Evolutionary conservation across 2,113 vertebrate species (phyloP).

Genomic region (Dasyurus viverrinus): DNA sequence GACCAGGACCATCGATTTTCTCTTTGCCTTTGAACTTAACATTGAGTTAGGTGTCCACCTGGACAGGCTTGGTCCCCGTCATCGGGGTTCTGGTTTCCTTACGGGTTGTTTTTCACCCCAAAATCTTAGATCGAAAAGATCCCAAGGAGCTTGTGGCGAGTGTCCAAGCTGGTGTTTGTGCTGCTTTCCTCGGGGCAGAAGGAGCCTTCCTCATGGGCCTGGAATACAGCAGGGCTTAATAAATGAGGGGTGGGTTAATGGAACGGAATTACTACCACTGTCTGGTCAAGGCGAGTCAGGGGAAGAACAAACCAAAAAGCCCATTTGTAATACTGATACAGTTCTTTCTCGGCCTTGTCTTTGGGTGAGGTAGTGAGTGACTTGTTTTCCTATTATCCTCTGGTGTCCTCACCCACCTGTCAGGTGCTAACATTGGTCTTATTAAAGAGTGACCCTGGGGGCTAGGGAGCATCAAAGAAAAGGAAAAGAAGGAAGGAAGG

Average conservation of each 20-base stretch:
- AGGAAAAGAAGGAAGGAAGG: not conserved
- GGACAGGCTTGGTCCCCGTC: not conserved
- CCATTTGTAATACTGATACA: not conserved
- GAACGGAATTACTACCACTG: not conserved
- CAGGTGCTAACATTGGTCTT: not conserved
- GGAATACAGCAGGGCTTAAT: not conserved
- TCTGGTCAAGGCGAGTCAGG: not conserved
- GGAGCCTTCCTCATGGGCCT: not conserved
- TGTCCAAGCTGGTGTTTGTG: not conserved
- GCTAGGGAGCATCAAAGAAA: not conserved
- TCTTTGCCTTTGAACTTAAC: not conserved
- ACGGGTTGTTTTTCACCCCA: not conserved
- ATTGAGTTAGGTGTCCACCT: not conserved
- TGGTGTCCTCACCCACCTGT: not conserved
- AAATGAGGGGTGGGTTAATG: not conserved
- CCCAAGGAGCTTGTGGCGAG: not conserved
- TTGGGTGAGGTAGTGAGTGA: not conserved
- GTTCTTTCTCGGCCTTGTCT: not conserved
- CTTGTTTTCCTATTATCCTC: slow-evolving; percentile 8
- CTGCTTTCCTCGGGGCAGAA: not conserved
- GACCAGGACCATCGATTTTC: not conserved
- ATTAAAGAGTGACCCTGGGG: slow-evolving; percentile 27
- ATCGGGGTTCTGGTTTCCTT: not conserved
- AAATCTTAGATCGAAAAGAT: not conserved
- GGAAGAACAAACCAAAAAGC: not conserved